phyloP scores from a whole-genome alignment of 2,888 invertebrate genomes.

The Xiphydria camelus region DNA sequence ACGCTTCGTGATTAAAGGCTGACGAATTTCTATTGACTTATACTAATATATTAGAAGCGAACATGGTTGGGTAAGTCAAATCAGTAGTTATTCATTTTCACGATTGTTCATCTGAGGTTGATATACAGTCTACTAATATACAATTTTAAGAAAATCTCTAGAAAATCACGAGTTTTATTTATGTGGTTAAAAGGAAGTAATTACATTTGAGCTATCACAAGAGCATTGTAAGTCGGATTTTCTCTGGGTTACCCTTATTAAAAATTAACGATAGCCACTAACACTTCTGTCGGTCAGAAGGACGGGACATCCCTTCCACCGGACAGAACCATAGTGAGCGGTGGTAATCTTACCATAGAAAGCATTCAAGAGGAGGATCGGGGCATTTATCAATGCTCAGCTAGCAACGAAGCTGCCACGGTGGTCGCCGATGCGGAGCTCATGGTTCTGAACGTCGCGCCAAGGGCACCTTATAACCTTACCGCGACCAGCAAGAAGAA shows the following conservation, averaged over 20 bases:
- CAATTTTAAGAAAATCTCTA: too few relatives aligned
- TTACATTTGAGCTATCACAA: too few relatives aligned
- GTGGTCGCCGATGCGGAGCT: constrained; percentile 79
- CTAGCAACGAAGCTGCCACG: constrained; percentile 87
- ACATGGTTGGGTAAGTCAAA: too few relatives aligned
- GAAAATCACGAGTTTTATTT: too few relatives aligned
- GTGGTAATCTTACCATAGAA: constrained; percentile 82
- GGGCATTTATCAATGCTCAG: constrained; percentile 82
- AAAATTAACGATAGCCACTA: constrained; percentile 1
- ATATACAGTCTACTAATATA: too few relatives aligned
- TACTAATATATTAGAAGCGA: too few relatives aligned
- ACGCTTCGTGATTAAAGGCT: too few relatives aligned
- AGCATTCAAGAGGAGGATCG: constrained; percentile 83
- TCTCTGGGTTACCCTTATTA: constrained; percentile 4
- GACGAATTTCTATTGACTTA: too few relatives aligned
- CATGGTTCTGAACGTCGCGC: constrained; percentile 82
- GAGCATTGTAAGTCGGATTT: too few relatives aligned
- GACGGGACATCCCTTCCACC: constrained; percentile 72
- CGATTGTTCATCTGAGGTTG: too few relatives aligned
- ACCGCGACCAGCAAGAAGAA: constrained; percentile 73
- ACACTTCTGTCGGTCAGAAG: constrained; percentile 59
- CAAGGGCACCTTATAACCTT: constrained; percentile 88
- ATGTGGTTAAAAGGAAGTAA: too few relatives aligned
- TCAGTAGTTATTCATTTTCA: too few relatives aligned
- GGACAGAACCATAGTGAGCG: constrained; percentile 69